A percentile compares a stretch with the other conserved stretches of the same genome.
Evolutionary conservation across 2,797 vertebrate genomes (phyloP).

Genomic region (Phyllotis vaccarum): DNA sequence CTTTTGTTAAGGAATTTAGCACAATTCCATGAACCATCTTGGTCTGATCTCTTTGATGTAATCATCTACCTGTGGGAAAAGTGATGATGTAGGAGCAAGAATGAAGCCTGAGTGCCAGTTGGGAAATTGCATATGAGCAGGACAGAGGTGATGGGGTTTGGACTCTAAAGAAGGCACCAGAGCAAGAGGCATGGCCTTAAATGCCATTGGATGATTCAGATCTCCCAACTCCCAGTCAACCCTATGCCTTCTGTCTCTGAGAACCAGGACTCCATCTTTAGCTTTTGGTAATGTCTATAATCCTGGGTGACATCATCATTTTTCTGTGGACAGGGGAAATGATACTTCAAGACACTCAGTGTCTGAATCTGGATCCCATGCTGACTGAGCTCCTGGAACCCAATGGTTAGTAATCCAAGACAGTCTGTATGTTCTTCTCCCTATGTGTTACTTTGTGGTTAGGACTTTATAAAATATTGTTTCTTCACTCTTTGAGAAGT

Average conservation of each 20-base stretch:
- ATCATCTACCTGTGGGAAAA: not conserved
- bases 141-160: not conserved
- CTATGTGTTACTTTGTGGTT: not conserved
- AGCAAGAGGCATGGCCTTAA: not conserved
- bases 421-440: not conserved
- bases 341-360: not conserved
- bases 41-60: not conserved
- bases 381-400: not conserved
- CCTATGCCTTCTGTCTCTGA: not conserved
- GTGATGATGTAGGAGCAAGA: not conserved
- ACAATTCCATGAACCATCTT: not conserved
- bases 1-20: not conserved
- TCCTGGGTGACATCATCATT: not conserved
- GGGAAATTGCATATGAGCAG: not conserved
- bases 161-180: not conserved
- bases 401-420: not conserved
- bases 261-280: not conserved
- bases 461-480: not conserved
- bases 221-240: not conserved
- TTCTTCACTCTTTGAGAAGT: not conserved
- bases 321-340: not conserved
- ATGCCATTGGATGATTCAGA: not conserved
- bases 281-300: conserved; percentile 4
- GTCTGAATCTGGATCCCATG: not conserved
- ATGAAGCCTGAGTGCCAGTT: not conserved